Evolutionary conservation across 2,888 invertebrate species (phyloP), one percentile per base, ranked within the genome.

Genomic region (Nebria brevicollis): DNA sequence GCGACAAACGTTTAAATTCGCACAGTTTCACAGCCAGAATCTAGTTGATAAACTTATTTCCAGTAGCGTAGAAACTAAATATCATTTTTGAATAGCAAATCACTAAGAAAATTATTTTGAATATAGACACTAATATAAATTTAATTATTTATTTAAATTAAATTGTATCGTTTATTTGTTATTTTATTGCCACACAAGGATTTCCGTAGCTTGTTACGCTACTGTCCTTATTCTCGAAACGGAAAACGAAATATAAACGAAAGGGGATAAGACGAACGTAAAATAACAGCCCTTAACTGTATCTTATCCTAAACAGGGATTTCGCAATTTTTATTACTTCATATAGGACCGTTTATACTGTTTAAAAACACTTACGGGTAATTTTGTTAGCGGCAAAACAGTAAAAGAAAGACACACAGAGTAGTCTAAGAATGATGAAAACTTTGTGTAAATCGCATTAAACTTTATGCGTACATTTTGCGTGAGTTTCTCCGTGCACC

Each of bases 321-420:
- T 70, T 15, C 15, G 54, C 66, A 66, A 66, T 70, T 70, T 70
- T 70, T 70, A 70, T 70, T 20, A 15, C 70, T 70, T 70, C 70
- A 70, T 70, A 70, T 70, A 70, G 70, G 26, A 70, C 70, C 70
- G 70, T 25, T 26, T 26, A 25, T 66, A 20, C 25, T 13, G 70
- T 15, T 25, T 15, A n/a, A 66, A 15, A 66, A 66, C 20, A 66
- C 54, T 54, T 25, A 66, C 66, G 13, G 20, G 66, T 66, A 66
- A 66, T 66, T 25, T 34, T 13, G 25, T 70, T 70, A 70, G 34
- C 70, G 70, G 10, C 70, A 25, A 70, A 70, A 70, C 70, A 25
- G 70, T 70, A 70, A 70, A 70, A 70, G 70, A 26, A 70, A 70
- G n/a, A 26, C 70, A 13, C 34, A 34, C 34, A 34, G 34, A 34